Evolutionary conservation across 2,797 vertebrate species (phyloP).

Genomic region (Simalia tracyae): DNA sequence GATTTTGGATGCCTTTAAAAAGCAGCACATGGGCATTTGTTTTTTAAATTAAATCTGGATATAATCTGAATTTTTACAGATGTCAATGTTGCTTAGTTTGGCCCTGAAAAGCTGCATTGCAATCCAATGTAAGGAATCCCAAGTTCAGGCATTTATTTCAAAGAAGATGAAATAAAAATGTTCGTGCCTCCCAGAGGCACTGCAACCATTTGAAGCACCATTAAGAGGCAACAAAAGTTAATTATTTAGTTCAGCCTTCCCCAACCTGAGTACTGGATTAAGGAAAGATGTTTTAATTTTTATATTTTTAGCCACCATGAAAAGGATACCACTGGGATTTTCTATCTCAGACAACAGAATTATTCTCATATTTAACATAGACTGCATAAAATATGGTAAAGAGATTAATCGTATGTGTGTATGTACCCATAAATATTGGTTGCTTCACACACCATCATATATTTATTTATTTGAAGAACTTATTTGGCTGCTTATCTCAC

Average conservation of each 20-base stretch:
- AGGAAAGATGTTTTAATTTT: neutral
- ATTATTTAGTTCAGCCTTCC: neutral
- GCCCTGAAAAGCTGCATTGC: neutral
- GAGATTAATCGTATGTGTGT: neutral
- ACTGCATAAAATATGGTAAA: neutral
- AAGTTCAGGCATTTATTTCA: neutral
- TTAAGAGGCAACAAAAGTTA: neutral
- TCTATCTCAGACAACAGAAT: neutral
- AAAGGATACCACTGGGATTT: neutral
- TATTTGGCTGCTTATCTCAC: neutral
- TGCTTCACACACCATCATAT: neutral
- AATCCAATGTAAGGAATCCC: neutral
- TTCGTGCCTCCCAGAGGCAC: neutral
- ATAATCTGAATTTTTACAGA: neutral
- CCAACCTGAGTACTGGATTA: neutral
- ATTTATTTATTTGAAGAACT: too few species aligned
- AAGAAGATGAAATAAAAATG: neutral
- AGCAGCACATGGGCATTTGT: neutral
- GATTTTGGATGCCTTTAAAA: neutral
- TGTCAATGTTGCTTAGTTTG: neutral
- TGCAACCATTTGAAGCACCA: neutral
- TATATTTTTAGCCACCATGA: neutral
- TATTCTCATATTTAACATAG: neutral
- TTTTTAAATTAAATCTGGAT: neutral
- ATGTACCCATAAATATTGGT: neutral